Evolutionary conservation across 2,888 invertebrate species (phyloP), one percentile per base, ranked within the genome.

Genomic region (Serripes groenlandicus): DNA sequence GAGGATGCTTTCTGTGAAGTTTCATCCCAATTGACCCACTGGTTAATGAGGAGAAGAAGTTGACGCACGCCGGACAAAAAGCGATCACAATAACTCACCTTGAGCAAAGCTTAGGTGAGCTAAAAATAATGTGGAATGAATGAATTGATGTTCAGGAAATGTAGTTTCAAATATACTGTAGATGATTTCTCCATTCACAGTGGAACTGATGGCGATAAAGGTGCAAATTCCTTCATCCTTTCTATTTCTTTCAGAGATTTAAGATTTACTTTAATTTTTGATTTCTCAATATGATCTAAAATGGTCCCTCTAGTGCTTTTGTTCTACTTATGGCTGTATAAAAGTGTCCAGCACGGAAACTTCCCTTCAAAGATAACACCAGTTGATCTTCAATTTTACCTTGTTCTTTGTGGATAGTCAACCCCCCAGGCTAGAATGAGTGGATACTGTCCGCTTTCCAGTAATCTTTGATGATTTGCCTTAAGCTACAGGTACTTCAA

Each of bases 391-490:
- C 77, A n/a, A 77, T 81, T 71, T 75, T 78, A 28, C 82, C 69
- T 34, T 82, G 82, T 35, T 78, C 78, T 56, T 82, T 82, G 34
- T 82, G 82, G 62, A 74, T 78, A 18, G 78, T 81, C 18, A 73
- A 49, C 42, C 21, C 68, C 81, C 77, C 81, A 81, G 21, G 82
- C 82, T 3, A 78, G 75, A 52, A 4, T 11, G 18, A 78, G 49
- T 26, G 82, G 82, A 74, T 69, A 82, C 35, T 82, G 78, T 52
- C 30, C 82, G 52, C 28, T 80, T 80, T 35, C 68, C 18, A 28
- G 64, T 64, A 4, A 64, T 30, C 11, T 64, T 64, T 9, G 66
- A 70, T 30, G 62, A 34, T 42, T 66, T 75, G 18, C 73, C 54
- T 23, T 66, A n/a, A 15, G 35, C 4, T 21, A 78, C 54, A 11